Evolutionary conservation across 1,140 invertebrate species (phyloP).

Genomic region (Hormaphis cornu): DNA sequence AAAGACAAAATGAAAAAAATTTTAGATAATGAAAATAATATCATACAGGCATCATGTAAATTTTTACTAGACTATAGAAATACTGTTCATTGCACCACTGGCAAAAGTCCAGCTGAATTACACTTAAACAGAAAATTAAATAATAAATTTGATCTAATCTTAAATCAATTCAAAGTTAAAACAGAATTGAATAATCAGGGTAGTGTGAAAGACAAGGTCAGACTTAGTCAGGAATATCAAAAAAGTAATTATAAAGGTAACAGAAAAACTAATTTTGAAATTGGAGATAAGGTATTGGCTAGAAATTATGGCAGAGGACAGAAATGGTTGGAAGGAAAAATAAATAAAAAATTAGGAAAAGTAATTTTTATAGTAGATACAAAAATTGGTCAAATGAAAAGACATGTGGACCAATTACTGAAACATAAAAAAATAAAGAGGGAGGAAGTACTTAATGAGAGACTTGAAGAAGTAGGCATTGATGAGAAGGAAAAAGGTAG

Average conservation of each 20-base stretch:
- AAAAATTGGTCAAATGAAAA: neutral
- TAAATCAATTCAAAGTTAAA: neutral
- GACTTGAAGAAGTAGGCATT: too few relatives aligned
- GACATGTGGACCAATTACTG: constrained; percentile 17
- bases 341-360: neutral
- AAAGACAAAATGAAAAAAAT: neutral
- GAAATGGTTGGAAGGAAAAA: neutral
- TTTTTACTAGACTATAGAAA: constrained; percentile 17
- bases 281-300: neutral
- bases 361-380: neutral
- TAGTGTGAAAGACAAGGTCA: neutral
- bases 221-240: neutral
- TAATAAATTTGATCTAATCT: constrained; percentile 6
- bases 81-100: neutral
- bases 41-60: neutral
- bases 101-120: neutral
- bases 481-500: neutral
- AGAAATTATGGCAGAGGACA: neutral
- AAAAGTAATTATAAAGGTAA: neutral
- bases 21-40: neutral
- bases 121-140: constrained; percentile 29
- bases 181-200: neutral
- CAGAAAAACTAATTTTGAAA: constrained; percentile 8
- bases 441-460: neutral
- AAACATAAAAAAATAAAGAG: neutral